Evolutionary conservation across 2,888 invertebrate species (phyloP).

Genomic region (Lamellibrachia columna): DNA sequence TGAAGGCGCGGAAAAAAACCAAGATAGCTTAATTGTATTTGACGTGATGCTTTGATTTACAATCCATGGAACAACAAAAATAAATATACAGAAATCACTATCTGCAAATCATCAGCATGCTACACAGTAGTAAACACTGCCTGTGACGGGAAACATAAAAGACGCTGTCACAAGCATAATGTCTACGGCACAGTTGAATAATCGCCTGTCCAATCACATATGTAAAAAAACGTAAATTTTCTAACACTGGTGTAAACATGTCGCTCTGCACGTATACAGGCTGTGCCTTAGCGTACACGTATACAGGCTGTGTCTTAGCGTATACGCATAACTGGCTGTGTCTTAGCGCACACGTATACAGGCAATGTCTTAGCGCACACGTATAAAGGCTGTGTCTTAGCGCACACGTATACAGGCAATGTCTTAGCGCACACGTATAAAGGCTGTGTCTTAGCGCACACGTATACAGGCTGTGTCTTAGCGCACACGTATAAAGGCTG

Average conservation of each 20-base stretch:
- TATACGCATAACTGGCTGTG: no score
- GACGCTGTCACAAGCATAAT: neutral
- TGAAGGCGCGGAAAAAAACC: neutral
- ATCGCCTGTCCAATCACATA: neutral
- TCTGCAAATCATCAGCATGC: neutral
- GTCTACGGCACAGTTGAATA: neutral
- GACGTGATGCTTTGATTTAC: neutral
- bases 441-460: no score
- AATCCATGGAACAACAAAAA: neutral
- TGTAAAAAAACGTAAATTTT: neutral
- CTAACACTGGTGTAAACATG: neutral
- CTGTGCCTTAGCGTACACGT: no score
- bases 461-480: no score
- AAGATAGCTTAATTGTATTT: neutral
- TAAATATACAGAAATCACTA: neutral
- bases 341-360: no score
- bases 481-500: no score
- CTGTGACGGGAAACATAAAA: neutral
- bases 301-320: no score
- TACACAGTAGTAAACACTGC: neutral
- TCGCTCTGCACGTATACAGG: neutral
- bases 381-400: no score
- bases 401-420: no score
- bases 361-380: no score
- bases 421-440: no score